Evolutionary conservation across 1,140 invertebrate species (phyloP).

Genomic region (Ladona fulva): DNA sequence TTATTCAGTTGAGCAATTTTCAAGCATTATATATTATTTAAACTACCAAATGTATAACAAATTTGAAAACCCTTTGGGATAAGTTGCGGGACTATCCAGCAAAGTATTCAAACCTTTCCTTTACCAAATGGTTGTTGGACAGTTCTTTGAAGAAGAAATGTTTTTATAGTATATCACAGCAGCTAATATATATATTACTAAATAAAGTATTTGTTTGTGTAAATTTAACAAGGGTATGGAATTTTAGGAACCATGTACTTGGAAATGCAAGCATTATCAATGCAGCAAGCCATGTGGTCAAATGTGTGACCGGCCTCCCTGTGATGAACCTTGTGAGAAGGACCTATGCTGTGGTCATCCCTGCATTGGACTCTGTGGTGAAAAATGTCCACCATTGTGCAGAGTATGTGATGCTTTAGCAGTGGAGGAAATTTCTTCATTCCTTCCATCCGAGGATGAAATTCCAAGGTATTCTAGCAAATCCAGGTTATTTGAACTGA

Average conservation of each 20-base stretch:
- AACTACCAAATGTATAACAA: too few relatives aligned
- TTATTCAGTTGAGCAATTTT: too few relatives aligned
- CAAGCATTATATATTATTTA: too few relatives aligned
- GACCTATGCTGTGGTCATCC: slow-evolving; percentile 45
- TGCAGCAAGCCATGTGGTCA: slow-evolving; percentile 48
- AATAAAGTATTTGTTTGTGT: too few relatives aligned
- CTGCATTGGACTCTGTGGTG: slow-evolving; percentile 60
- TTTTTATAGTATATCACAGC: too few relatives aligned
- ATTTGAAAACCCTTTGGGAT: too few relatives aligned
- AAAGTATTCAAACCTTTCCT: too few relatives aligned
- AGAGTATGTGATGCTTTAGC: slow-evolving; percentile 36
- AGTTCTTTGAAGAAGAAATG: too few relatives aligned
- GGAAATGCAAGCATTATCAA: slow-evolving; percentile 41
- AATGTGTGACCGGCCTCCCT: slow-evolving; percentile 41
- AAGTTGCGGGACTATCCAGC: too few relatives aligned
- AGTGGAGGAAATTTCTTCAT: slow-evolving; percentile 40
- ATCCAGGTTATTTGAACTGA: too few relatives aligned
- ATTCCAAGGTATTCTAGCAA: slow-evolving; percentile 45
- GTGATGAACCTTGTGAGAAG: slow-evolving; percentile 41
- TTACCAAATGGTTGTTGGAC: too few relatives aligned
- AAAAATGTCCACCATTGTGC: slow-evolving; percentile 47
- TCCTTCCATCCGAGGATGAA: slow-evolving; percentile 45
- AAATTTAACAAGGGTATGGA: not conserved
- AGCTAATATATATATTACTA: too few relatives aligned
- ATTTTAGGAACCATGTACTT: slow-evolving; percentile 36